A percentile compares a stretch with the other conserved stretches of the same genome.
phyloP scores from a whole-genome alignment of 92 coral and sea anemone genomes.

The Bergia puertoricense region DNA sequence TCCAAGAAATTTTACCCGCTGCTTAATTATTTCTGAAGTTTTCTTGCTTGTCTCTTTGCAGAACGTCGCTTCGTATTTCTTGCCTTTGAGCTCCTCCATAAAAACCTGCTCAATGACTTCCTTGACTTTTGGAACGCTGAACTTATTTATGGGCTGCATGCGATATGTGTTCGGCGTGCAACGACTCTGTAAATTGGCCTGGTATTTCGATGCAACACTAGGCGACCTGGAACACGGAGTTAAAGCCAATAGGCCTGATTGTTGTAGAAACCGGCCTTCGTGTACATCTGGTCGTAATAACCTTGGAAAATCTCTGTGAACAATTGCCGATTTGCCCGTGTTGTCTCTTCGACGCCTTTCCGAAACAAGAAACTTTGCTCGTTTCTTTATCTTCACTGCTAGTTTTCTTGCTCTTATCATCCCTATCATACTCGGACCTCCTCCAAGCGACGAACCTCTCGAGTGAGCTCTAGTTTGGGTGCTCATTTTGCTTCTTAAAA shows the following conservation, averaged over 20 bases:
- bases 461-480: slow-evolving; percentile 51
- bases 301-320: slow-evolving; percentile 87
- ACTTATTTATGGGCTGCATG: slow-evolving; percentile 65
- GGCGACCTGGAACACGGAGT: slow-evolving; percentile 64
- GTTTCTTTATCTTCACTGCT: slow-evolving; percentile 87
- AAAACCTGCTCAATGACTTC: slow-evolving; percentile 77
- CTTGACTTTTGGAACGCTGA: slow-evolving; percentile 74
- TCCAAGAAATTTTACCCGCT: slow-evolving; percentile 76
- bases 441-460: slow-evolving; percentile 56
- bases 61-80: slow-evolving; percentile 62
- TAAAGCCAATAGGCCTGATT: slow-evolving; percentile 47
- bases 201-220: slow-evolving; percentile 58
- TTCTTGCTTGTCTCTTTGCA: slow-evolving; percentile 84
- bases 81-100: slow-evolving; percentile 62
- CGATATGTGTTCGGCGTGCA: slow-evolving; percentile 66
- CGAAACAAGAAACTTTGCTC: slow-evolving; percentile 94
- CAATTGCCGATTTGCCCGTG: slow-evolving; percentile 73
- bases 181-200: slow-evolving; percentile 26
- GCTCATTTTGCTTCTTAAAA: slow-evolving; percentile 41
- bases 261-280: slow-evolving; percentile 23
- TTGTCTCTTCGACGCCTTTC: slow-evolving; percentile 83
- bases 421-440: slow-evolving; percentile 87
- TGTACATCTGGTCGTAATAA: slow-evolving; percentile 51
- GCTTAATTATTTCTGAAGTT: slow-evolving; percentile 83
- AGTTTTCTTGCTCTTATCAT: slow-evolving; percentile 96